Evolutionary conservation across 2,797 vertebrate genomes (phyloP), one percentile per base, ranked within the genome.

Genomic region (Alosa sapidissima): DNA sequence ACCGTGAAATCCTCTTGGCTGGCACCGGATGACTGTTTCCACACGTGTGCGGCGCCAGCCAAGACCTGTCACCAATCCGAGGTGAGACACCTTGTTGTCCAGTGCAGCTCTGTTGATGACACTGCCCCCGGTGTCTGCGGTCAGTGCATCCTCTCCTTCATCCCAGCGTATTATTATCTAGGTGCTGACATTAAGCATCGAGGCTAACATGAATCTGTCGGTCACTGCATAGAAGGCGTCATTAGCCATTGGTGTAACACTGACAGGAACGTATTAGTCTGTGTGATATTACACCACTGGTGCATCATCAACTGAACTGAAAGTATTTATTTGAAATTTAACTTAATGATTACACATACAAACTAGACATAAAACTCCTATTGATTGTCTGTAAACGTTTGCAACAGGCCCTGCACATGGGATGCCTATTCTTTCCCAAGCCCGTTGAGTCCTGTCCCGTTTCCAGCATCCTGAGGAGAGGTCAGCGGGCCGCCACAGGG

Each of bases 111-210:
- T 24, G 62, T 5, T 1, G 68, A 45, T 75, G 33, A 75, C 68
- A 75, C 33, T 45, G 68, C 68, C 41, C 68, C 68, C 41, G 68
- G 36, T 75, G 68, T 41, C 68, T 75, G 68, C 9, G 1, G 68
- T 45, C 5, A 75, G 36, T 6, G 33, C 0, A 75, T 75, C 68
- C 68, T 41, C 68, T 7, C 14, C 65, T 19, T 41, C 10, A 13
- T 16, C 24, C 1, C 0, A 1, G 14, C 19, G 68, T 75, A 41
- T 19, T 6, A 75, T 75, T 75, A 45, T 75, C 68, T 45, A 75
- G 68, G 36, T 75, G 68, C 68, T 75, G 68, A 75, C 68, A 75
- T 45, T 75, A 75, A 19, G 68, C 68, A 75, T 41, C 2, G 36
- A 3, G 36, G 36, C 33, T 75, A 16, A 36, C 36, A 45, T 0